A percentile compares a stretch with the other conserved stretches of the same genome.
Conservation (phyloP, 2,113 vertebrate genomes). For the Hystrix cristata region DNA sequence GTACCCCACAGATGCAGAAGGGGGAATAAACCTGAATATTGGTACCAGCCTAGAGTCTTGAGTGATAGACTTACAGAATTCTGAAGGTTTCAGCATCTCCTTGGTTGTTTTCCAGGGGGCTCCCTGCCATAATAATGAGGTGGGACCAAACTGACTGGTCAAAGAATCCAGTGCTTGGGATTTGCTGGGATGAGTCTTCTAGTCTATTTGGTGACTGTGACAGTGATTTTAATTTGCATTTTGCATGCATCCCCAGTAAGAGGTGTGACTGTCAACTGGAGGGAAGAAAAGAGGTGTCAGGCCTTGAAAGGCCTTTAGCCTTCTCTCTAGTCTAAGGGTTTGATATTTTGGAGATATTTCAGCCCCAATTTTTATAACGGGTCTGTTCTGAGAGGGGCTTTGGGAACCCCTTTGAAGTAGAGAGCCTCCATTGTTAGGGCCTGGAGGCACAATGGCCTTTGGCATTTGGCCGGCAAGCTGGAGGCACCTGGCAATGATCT, state of each 20-base stretch:
- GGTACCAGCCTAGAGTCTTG: conserved; percentile 65
- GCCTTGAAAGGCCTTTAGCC: background rate
- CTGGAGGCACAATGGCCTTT: conserved; percentile 1
- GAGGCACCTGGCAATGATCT: conserved; percentile 79
- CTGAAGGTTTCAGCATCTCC: background rate
- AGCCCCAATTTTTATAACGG: conserved; percentile 16
- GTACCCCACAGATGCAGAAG: conserved; percentile 31
- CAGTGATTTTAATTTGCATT: conserved; percentile 19
- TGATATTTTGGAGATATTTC: background rate
- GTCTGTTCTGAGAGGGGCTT: conserved; percentile 16
- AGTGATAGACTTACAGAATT: conserved; percentile 53
- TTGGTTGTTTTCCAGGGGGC: background rate
- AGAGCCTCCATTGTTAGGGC: conserved; percentile 25
- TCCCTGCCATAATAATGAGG: background rate
- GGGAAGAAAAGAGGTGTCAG: conserved; percentile 13
- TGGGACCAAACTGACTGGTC: background rate
- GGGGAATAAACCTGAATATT: conserved; percentile 70
- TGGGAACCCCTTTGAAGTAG: conserved; percentile 41
- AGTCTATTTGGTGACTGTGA: background rate
- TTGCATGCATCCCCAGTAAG: background rate
- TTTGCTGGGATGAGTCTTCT: background rate
- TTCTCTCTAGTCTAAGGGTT: conserved; percentile 27
- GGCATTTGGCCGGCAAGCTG: conserved; percentile 55
- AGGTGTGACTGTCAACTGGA: background rate
- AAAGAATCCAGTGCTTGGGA: background rate